Evolutionary conservation across 2,888 invertebrate genomes (phyloP).

Genomic region (Microctonus hyperodae): DNA sequence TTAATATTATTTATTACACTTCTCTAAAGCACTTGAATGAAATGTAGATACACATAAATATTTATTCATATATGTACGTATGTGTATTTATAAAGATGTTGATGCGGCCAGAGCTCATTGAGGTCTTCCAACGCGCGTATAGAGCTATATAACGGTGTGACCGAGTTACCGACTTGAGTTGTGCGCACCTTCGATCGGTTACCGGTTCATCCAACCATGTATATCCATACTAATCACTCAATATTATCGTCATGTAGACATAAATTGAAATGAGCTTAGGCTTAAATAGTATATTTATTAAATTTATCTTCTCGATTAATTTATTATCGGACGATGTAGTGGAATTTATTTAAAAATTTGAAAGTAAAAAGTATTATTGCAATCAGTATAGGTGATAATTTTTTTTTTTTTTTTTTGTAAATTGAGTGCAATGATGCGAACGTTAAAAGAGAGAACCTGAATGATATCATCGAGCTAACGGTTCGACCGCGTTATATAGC

Average conservation of each 20-base stretch:
- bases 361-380: neutral
- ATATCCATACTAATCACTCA: conserved; percentile 12
- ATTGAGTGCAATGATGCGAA: neutral
- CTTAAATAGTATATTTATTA: neutral
- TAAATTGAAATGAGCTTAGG: neutral
- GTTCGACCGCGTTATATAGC: conserved; percentile 26
- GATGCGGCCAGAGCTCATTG: conserved; percentile 51
- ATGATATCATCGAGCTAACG: conserved; percentile 32
- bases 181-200: conserved; percentile 29
- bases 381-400: neutral
- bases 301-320: neutral
- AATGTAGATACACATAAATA: conserved; percentile 29
- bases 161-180: conserved; percentile 48
- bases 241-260: neutral
- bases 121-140: conserved; percentile 51
- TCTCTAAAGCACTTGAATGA: conserved; percentile 11
- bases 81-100: conserved; percentile 19
- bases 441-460: neutral
- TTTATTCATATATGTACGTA: neutral
- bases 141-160: conserved; percentile 55
- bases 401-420: neutral
- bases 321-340: neutral
- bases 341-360: neutral
- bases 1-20: neutral
- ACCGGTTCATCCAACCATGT: conserved; percentile 25